A percentile compares a stretch with the other conserved stretches of the same genome.
phyloP scores from a whole-genome alignment of 2,113 vertebrate genomes.

The Heterotis niloticus region DNA sequence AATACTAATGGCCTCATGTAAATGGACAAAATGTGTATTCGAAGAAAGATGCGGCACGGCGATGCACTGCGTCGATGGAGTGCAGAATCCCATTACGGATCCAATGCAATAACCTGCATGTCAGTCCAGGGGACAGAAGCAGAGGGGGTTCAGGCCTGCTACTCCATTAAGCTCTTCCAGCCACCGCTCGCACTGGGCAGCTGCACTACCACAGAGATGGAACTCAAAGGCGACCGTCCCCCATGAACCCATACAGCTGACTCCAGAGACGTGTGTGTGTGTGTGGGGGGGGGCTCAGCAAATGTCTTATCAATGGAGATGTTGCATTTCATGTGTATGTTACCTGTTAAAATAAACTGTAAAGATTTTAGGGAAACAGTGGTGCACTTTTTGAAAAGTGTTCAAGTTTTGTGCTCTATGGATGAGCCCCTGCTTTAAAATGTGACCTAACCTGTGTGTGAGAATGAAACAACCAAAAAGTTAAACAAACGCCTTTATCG shows the following conservation, averaged over 20 bases:
- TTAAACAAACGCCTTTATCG: too few species aligned
- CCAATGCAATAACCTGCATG: slow-evolving; percentile 96
- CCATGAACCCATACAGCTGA: slow-evolving; percentile 73
- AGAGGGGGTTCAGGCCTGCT: slow-evolving; percentile 94
- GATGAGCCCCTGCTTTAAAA: too few species aligned
- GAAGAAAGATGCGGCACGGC: slow-evolving; percentile 58
- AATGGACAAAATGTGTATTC: slow-evolving; percentile 79
- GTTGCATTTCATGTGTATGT: not conserved
- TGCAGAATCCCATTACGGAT: slow-evolving; percentile 94
- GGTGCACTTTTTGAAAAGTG: too few species aligned
- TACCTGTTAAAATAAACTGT: not conserved
- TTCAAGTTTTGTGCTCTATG: too few species aligned
- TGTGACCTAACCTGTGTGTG: too few species aligned
- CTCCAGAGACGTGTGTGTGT: slow-evolving; percentile 69
- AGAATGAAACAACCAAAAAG: too few species aligned
- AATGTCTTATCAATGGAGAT: too few species aligned
- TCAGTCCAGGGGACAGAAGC: slow-evolving; percentile 76
- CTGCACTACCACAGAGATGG: slow-evolving; percentile 87
- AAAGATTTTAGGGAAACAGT: too few species aligned
- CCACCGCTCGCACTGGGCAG: slow-evolving; percentile 89
- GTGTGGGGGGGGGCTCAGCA: too few species aligned
- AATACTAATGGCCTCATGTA: slow-evolving; percentile 92
- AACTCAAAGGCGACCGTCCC: slow-evolving; percentile 79
- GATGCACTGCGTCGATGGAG: slow-evolving; percentile 65
- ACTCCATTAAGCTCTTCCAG: slow-evolving; percentile 93